Evolutionary conservation across 2,113 vertebrate genomes (phyloP).

Genomic region (Machaerirhynchus nigripectus): DNA sequence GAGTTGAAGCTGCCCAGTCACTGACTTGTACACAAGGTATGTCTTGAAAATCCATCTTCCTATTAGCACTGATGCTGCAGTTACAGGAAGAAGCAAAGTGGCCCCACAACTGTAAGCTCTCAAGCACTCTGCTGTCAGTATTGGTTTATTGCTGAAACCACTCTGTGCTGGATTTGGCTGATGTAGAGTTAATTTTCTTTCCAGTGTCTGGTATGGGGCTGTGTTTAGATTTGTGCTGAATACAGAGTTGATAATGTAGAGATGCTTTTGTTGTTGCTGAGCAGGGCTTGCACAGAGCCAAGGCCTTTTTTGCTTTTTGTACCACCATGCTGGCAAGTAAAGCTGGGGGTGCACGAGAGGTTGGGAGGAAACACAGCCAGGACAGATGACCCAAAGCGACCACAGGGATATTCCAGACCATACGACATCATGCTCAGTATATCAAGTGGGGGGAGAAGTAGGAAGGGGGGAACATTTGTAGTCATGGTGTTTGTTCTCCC

Average conservation of each 20-base stretch:
- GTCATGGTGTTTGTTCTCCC: background rate
- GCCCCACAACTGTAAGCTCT: background rate
- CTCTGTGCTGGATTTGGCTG: background rate
- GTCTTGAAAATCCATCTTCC: background rate
- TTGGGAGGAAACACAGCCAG: background rate
- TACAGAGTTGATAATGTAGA: background rate
- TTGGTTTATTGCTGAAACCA: background rate
- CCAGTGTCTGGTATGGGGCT: no score
- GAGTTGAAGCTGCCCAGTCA: background rate
- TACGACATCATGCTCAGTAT: background rate
- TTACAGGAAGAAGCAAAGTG: background rate
- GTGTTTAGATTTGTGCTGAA: background rate
- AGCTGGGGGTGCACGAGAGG: background rate
- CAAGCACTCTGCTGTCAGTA: background rate
- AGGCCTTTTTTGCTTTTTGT: background rate
- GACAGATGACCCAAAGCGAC: background rate
- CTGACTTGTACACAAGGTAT: background rate
- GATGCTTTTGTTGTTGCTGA: background rate
- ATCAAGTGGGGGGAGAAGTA: background rate
- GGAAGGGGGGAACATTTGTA: background rate
- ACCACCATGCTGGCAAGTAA: rapidly evolving
- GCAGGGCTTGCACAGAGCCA: background rate
- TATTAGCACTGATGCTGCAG: background rate
- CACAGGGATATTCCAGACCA: background rate
- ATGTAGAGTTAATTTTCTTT: background rate